phyloP scores from a whole-genome alignment of 1,140 invertebrate genomes.

The Brachystomella parvula region DNA sequence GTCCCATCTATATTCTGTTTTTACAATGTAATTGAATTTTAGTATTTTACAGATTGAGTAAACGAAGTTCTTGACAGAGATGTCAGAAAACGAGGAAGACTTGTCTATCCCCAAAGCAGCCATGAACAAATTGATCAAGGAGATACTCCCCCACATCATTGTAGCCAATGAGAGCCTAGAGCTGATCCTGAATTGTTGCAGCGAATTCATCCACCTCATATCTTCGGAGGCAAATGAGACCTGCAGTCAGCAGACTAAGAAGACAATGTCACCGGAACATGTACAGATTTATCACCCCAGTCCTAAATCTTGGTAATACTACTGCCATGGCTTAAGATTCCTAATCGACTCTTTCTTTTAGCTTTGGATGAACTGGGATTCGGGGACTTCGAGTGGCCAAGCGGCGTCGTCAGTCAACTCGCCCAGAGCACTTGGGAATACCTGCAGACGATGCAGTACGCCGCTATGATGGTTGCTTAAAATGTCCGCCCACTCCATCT shows the following conservation, averaged over 20 bases:
- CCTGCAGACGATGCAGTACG: slow-evolving; percentile 52
- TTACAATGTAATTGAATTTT: too few relatives aligned
- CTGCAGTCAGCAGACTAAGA: slow-evolving; percentile 91
- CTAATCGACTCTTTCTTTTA: slow-evolving; percentile 42
- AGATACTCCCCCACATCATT: slow-evolving; percentile 79
- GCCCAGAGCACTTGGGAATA: slow-evolving; percentile 91
- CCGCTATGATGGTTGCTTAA: slow-evolving; percentile 31
- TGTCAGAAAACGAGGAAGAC: slow-evolving; percentile 77
- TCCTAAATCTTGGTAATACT: slow-evolving; percentile 3
- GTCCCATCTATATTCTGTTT: too few relatives aligned
- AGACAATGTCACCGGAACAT: slow-evolving; percentile 96
- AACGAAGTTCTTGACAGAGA: too few relatives aligned
- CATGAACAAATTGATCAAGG: slow-evolving; percentile 98
- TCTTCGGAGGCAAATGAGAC: slow-evolving; percentile 96
- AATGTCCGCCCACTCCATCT: slow-evolving; percentile 19
- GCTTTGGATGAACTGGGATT: slow-evolving; percentile 90
- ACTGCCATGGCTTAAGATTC: neutral
- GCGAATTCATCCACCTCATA: slow-evolving; percentile 93
- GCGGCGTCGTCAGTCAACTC: slow-evolving; percentile 80
- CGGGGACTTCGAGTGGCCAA: slow-evolving; percentile 89
- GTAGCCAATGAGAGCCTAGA: slow-evolving; percentile 94
- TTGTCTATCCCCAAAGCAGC: slow-evolving; percentile 88
- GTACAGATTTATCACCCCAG: slow-evolving; percentile 48
- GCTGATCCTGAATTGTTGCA: slow-evolving; percentile 90
- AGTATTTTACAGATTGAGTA: too few relatives aligned